Base-by-base conservation (phyloP, 2,888 invertebrate species). In the Agrochola macilenta region DNA sequence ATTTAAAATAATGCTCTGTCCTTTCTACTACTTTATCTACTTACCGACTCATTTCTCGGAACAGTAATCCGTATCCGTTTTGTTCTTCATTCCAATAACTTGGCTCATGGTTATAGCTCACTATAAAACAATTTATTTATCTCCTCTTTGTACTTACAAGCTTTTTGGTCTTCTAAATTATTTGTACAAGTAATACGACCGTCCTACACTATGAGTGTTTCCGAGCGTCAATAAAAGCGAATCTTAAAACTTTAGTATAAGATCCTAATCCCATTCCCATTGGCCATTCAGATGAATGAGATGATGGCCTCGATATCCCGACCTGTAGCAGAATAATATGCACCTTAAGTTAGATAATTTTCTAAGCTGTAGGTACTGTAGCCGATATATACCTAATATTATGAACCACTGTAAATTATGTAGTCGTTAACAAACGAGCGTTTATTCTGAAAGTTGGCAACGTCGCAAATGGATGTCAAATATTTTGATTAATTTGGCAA, bases 1-100 rank as follows among this genome's bases (percentile, higher is more conserved):
- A 52, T 52, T 17, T 49, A 23, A 35, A 61, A n/a, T 17, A n/a
- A 8, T n/a, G 20, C 17, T 23, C 26, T 0, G 39, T 26, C 14
- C 43, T 54, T 69, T 30, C 54, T 0, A 43, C 23, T 43, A n/a
- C 11, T n/a, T 49, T 49, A 54, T 9, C 39, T n/a, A 43, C 39
- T 26, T 73, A 54, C 52, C 12, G 3, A 46, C 52, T n/a, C 5
- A 35, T 58, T 70, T 74, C 73, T 70, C 30, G 43, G 30, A 74
- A 74, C 30, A 69, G 54, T 54, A 69, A 46, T 26, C n/a, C 23
- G 17, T 46, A n/a, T 76, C 39, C 23, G n/a, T 69, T 57, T 64
- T 69, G 46, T 39, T 76, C 12, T 69, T 46, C 12, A 52, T 78
- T 76, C 30, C 69, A 78, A 49, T 78, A 58, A 39, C 68, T 57